phyloP scores from a whole-genome alignment of 2,888 invertebrate genomes.

The Tipula confusa region DNA sequence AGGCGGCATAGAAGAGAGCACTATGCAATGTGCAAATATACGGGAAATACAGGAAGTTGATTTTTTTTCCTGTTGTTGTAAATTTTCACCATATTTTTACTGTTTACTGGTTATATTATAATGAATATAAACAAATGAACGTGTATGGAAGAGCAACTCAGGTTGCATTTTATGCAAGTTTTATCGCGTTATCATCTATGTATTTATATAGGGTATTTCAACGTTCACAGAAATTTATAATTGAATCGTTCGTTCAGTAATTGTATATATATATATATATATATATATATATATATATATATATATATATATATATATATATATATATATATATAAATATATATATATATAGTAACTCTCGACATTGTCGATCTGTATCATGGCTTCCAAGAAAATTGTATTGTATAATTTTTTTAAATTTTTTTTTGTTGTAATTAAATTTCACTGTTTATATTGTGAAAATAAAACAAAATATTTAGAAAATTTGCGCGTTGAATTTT shows the following conservation, averaged over 20 bases:
- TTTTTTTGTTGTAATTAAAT: no score
- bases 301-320: no score
- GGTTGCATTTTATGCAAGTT: not conserved
- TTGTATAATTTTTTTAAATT: no score
- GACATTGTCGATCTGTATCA: no score
- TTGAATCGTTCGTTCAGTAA: not conserved
- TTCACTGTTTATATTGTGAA: no score
- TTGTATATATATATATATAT: no score
- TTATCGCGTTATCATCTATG: not conserved
- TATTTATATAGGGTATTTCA: not conserved
- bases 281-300: no score
- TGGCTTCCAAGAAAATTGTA: no score
- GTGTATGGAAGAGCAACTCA: not conserved
- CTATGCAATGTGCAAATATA: not conserved
- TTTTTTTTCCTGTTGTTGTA: not conserved
- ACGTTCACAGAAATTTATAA: not conserved
- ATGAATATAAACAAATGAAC: not conserved
- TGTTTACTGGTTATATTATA: not conserved
- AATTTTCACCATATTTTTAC: not conserved
- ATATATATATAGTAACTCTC: no score
- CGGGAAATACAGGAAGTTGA: not conserved
- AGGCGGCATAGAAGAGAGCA: not conserved
- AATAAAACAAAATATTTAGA: not conserved
- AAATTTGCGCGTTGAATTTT: no score
- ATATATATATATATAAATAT: no score